phyloP scores from a whole-genome alignment of 2,888 invertebrate species.

The Julus scanicus region DNA sequence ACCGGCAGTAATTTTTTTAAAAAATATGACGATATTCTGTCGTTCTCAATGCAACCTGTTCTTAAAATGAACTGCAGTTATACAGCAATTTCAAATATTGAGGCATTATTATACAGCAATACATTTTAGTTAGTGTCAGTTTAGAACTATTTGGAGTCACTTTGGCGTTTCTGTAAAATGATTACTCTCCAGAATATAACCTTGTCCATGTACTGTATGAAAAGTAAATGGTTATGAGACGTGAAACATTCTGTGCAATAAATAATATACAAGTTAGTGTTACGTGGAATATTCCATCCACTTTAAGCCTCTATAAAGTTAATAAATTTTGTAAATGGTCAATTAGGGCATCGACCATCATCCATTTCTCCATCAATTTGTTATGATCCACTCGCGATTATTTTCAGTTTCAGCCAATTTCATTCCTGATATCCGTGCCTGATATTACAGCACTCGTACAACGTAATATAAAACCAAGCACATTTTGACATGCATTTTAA shows the following conservation, averaged over 20 bases:
- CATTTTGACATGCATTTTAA: background rate
- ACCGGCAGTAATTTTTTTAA: background rate
- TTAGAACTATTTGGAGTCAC: background rate
- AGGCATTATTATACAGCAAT: background rate
- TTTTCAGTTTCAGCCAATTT: background rate
- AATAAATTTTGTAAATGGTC: conserved; percentile 27
- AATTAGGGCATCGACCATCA: background rate
- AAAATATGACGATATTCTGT: background rate
- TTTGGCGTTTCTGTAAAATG: background rate
- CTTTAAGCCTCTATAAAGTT: background rate
- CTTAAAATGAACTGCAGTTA: background rate
- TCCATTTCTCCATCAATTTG: background rate
- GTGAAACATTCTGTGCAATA: background rate
- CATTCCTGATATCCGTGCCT: background rate
- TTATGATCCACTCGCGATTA: background rate
- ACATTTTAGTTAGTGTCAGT: background rate
- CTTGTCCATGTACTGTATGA: background rate
- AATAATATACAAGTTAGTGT: background rate
- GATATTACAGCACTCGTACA: background rate
- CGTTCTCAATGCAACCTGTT: background rate
- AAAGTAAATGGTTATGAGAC: background rate
- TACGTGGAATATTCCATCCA: background rate
- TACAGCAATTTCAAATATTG: background rate
- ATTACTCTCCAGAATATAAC: background rate
- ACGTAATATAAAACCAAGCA: background rate